Base-by-base conservation (phyloP, 1,140 invertebrate genomes). In the Homalodisca vitripennis region DNA sequence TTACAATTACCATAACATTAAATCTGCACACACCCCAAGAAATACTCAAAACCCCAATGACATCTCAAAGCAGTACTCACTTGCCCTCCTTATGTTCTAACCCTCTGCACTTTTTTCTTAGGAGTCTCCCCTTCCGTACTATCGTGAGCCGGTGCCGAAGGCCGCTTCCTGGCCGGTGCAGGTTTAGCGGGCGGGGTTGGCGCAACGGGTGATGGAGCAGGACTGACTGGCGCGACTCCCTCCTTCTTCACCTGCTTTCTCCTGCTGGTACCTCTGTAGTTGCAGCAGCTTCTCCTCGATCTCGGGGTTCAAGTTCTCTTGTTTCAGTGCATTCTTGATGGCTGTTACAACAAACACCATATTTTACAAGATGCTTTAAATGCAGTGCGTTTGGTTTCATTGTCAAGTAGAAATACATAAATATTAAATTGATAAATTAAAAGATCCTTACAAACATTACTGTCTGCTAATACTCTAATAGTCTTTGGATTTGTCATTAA, bases 211-310 rank as follows among this genome's bases (percentile, higher is more conserved):
- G 57, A 26, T 0, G 67, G 53, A n/a, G 26, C n/a, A 26, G 57
- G 27, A 12, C 29, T 31, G 0, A 75, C 70, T 0, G 79, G 73
- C 0, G 76, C 73, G n/a, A 74, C 63, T n/a, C 76, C 65, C 71
- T 81, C 79, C 47, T 81, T 80, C 72, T 89, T 89, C 85, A 88
- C 92, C 74, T 91, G 89, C 69, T 88, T n/a, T 88, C 75, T 93
- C 92, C 74, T 94, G 92, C 74, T 94, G 92, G 75, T 95, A 93
- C 31, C 91, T 86, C 78, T 95, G 94, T 71, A 95, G 83, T 72
- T 93, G 92, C 2, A 96, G 81, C 24, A 97, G 78, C 77, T 97
- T 97, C 72, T 96, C 94, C 78, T 97, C 93, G 57, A 97, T 93
- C 79, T 97, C 94, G 1, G 94, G 94, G 79, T 94, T 93, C 14